Evolutionary conservation across 64 coral and sea anemone species (phyloP).

Genomic region (Montipora cactus): DNA sequence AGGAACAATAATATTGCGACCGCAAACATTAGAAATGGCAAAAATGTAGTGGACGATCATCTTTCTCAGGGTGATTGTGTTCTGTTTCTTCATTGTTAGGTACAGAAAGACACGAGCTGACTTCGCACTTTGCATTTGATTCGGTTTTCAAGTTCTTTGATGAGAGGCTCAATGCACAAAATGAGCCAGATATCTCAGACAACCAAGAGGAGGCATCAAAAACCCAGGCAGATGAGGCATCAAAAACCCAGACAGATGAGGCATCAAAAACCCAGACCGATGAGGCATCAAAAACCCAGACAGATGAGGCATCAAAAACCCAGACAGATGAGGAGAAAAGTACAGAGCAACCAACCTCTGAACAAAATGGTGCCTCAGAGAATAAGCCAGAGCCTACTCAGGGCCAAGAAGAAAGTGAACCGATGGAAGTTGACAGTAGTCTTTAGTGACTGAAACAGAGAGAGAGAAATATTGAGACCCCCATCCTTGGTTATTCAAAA

Average conservation of each 20-base stretch:
- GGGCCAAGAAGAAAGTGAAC: background rate
- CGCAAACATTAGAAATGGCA: too few relatives aligned
- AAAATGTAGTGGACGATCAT: too few relatives aligned
- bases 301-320: background rate
- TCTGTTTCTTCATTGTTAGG: conserved; percentile 27
- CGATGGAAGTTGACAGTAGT: background rate
- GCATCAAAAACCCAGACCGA: too few relatives aligned
- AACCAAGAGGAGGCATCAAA: background rate
- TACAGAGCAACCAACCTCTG: too few relatives aligned
- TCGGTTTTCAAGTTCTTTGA: conserved; percentile 67
- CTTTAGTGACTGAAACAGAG: background rate
- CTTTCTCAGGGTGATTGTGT: background rate
- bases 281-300: too few relatives aligned
- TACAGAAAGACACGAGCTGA: conserved; percentile 61
- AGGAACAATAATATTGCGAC: too few relatives aligned
- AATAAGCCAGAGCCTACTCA: background rate
- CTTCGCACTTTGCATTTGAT: conserved; percentile 53
- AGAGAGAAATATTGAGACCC: too few relatives aligned
- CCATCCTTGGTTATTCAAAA: too few relatives aligned
- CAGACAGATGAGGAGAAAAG: background rate
- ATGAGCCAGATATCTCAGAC: background rate
- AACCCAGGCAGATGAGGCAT: background rate
- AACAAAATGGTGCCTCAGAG: background rate
- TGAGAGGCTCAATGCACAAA: background rate
- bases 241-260: background rate